phyloP scores from a whole-genome alignment of 2,797 vertebrate species.

The Balearica regulorum region DNA sequence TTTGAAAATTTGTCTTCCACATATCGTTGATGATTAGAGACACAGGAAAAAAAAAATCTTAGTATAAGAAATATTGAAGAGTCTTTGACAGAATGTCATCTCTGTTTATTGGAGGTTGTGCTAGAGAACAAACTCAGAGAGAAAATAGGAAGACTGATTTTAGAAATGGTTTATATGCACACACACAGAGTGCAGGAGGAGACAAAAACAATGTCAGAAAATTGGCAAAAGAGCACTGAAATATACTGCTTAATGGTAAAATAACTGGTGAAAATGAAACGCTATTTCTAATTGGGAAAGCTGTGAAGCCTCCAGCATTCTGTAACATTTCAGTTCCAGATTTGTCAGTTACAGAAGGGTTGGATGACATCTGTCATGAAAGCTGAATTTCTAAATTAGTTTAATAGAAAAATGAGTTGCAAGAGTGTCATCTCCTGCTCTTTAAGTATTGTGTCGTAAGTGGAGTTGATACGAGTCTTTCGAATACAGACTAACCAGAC shows the following conservation, averaged over 20 bases:
- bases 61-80: not conserved
- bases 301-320: not conserved
- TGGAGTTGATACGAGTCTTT: not conserved
- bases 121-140: not conserved
- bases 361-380: conserved; percentile 15
- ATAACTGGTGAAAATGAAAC: not conserved
- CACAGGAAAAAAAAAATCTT: not conserved
- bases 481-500: not conserved
- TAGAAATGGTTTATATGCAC: not conserved
- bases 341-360: not conserved
- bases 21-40: not conserved
- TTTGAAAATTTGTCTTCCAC: not conserved
- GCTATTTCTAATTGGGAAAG: not conserved
- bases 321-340: not conserved
- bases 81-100: not conserved
- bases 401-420: not conserved
- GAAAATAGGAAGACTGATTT: not conserved
- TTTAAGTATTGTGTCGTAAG: not conserved
- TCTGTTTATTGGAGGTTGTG: not conserved
- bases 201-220: not conserved
- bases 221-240: not conserved
- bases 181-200: not conserved
- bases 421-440: not conserved
- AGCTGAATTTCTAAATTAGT: conserved; percentile 8
- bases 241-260: not conserved